Conservation (phyloP, 2,113 vertebrate genomes). For the Camarhynchus parvulus region DNA sequence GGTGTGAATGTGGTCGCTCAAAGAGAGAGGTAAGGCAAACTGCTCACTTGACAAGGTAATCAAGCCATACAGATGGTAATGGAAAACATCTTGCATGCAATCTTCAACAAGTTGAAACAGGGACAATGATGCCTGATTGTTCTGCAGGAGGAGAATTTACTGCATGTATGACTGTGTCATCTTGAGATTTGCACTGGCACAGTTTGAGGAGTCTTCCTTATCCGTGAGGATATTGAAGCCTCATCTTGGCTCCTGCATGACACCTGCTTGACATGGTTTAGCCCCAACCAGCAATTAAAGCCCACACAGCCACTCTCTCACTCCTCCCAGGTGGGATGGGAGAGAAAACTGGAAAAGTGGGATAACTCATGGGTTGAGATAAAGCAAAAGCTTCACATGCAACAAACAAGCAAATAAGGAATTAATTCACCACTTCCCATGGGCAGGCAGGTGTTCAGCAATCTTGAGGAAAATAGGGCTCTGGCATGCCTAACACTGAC, state of each 20-base stretch:
- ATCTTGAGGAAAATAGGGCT: neutral
- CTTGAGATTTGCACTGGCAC: neutral
- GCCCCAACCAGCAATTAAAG: neutral
- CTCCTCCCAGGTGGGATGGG: neutral
- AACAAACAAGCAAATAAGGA: neutral
- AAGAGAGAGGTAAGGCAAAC: too few relatives aligned
- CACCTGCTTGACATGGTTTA: neutral
- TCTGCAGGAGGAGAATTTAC: neutral
- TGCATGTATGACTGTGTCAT: neutral
- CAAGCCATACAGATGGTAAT: too few relatives aligned
- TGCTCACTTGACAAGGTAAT: too few relatives aligned
- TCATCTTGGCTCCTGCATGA: neutral
- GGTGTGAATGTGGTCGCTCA: too few relatives aligned
- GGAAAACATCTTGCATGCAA: too few relatives aligned
- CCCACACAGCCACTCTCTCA: neutral
- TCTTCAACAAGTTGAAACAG: neutral
- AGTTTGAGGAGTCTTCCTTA: neutral
- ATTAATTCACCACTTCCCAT: neutral
- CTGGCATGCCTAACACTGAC: fast-evolving
- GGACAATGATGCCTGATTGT: neutral
- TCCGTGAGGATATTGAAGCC: neutral
- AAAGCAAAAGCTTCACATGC: neutral
- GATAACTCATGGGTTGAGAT: neutral
- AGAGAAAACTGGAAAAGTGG: neutral
- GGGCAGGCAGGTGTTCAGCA: neutral